Evolutionary conservation across 2,113 vertebrate species (phyloP), one percentile per base, ranked within the genome.

Genomic region (Notarius lentiginosus): DNA sequence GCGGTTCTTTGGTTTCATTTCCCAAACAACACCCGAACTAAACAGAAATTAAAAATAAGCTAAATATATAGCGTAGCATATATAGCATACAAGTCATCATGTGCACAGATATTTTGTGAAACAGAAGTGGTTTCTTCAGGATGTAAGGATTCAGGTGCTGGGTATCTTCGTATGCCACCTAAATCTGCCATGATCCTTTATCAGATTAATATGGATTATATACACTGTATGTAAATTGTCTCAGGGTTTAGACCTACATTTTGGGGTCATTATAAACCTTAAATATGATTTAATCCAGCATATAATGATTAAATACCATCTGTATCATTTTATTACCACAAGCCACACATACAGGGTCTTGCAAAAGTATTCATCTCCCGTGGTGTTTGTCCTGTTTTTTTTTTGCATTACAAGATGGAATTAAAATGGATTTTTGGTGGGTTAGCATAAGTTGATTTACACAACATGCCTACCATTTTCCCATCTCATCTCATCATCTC

Each of bases 11-110:
- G 94, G 96, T 91, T 96, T 98, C 94, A 93, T 91, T 85, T 99
- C 98, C 98, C 98, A 99, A 22, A 99, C 96, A 47, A 99, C 95
- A 86, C 97, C 97, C 58, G 98, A 99, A 92, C 98, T 99, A 92
- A 27, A 58, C 17, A 70, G 22, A 86, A 22, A 81, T 17, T 20
- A 77, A 56, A 41, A 86, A 14, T 1, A 24, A 60, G 9, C 18
- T 30, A 8, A 8, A 27, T 47, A 60, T 56, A 83, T 0, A 58
- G 4, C 18, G 24, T 60, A 20, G 6, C 5, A 22, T 22, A 41
- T 5, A 41, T 11, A 8, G 7, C 30, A 30, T 30, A 55, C 76
- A 27, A 58, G 77, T 58, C 55, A 56, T 27, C 8, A 79, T 58
- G 51, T 58, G 12, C 7, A 79, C 27, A 76, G 24, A 53, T 76